Conservation (phyloP, 2,113 vertebrate species). For the Kryptolebias marmoratus region DNA sequence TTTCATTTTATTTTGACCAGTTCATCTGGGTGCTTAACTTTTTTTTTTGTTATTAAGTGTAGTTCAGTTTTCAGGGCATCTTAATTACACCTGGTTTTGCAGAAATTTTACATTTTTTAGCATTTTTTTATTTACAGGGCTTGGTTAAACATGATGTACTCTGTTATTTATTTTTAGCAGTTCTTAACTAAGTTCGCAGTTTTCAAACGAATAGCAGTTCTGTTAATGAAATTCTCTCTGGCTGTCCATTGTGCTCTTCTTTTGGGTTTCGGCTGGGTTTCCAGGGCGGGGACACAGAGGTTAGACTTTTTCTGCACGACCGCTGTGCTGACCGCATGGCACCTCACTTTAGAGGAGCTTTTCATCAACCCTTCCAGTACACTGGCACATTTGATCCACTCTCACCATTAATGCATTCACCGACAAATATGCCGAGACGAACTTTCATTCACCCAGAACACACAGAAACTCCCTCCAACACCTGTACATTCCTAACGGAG, state of each 20-base stretch:
- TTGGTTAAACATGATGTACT: constrained; percentile 13
- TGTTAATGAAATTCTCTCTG: constrained; percentile 81
- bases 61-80: no score
- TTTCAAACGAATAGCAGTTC: constrained; percentile 43
- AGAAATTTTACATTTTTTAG: background rate
- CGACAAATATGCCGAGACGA: constrained; percentile 2
- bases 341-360: constrained; percentile 79
- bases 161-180: constrained; percentile 22
- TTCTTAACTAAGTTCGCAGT: constrained; percentile 28
- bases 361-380: constrained; percentile 84
- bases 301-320: constrained; percentile 85
- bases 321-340: constrained; percentile 85
- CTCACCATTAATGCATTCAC: background rate
- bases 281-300: constrained; percentile 85
- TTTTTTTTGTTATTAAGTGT: no score
- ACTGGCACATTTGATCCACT: constrained; percentile 76
- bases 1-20: no score
- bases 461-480: constrained; percentile 13
- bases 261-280: constrained; percentile 79
- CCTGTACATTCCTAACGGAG: constrained; percentile 18
- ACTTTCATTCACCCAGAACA: background rate
- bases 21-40: no score
- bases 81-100: background rate
- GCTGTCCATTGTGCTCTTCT: constrained; percentile 78
- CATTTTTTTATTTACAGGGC: constrained; percentile 4